These are phyloP conservation scores for Xenus cinereus DNA, from an alignment of 2,113 vertebrate genomes.

Conservation along the genomic window DNA sequence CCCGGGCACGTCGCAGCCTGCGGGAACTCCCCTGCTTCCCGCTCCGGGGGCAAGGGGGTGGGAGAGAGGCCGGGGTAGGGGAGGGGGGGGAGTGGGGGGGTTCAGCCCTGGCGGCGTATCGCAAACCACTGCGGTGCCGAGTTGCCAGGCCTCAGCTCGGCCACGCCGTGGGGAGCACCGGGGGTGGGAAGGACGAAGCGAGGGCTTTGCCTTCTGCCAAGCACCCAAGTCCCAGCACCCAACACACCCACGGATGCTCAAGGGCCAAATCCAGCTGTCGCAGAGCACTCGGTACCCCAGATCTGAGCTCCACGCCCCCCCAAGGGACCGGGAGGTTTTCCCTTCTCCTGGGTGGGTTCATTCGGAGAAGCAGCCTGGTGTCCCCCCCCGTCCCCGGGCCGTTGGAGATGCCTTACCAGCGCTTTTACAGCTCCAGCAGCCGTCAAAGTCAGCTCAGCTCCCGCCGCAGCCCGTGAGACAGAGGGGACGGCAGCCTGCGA, in stretches of 20 bases:
- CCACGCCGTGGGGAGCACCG: not conserved
- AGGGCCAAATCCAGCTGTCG: not conserved
- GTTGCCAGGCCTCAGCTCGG: not conserved
- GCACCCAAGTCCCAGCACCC: not conserved
- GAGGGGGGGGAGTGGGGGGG: not conserved
- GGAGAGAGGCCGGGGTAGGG: not conserved
- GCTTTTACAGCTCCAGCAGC: not conserved
- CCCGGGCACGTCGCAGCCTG: constrained; percentile 48
- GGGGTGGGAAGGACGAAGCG: accelerated
- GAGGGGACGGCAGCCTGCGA: not conserved
- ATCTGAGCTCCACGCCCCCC: not conserved
- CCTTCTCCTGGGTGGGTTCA: not conserved
- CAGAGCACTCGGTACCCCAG: not conserved
- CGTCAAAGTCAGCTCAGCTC: not conserved
- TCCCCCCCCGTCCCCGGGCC: not conserved
- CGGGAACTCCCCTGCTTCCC: not conserved
- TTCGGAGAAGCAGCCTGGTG: not conserved
- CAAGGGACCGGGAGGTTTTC: not conserved
- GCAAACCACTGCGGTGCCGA: accelerated
- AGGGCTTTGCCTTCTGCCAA: not conserved
- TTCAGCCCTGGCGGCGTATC: not conserved
- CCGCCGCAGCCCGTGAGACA: not conserved
- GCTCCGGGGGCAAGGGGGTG: not conserved
- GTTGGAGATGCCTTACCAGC: not conserved
- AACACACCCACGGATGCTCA: not conserved